phyloP scores from a whole-genome alignment of 2,888 invertebrate genomes.

The Polylopha cassiicola region DNA sequence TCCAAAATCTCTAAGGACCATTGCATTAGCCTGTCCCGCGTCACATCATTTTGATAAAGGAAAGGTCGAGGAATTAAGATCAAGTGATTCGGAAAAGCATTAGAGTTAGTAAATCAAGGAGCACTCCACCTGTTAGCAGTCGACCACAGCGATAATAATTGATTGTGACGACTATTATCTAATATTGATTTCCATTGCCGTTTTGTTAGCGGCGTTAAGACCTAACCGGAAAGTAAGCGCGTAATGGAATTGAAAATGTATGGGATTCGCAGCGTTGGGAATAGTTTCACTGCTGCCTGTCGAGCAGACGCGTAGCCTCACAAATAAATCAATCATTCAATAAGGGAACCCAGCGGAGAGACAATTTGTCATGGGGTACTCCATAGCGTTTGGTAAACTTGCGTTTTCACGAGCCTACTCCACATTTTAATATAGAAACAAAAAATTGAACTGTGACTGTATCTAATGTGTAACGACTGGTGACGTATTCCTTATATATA shows the following conservation, averaged over 20 bases:
- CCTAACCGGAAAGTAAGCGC: neutral
- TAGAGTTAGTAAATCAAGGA: conserved; percentile 69
- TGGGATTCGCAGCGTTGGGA: neutral
- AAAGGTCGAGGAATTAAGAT: conserved; percentile 57
- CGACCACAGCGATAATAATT: too few relatives aligned
- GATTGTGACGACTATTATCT: too few relatives aligned
- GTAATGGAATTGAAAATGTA: conserved; percentile 7
- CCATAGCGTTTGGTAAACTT: conserved; percentile 26
- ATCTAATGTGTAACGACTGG: neutral
- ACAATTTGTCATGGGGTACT: conserved; percentile 60
- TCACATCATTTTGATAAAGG: conserved; percentile 68
- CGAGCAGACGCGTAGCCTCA: conserved; percentile 35
- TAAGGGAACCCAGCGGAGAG: conserved; percentile 43
- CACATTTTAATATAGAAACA: too few relatives aligned
- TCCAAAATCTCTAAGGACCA: conserved; percentile 41
- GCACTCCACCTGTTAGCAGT: conserved; percentile 60
- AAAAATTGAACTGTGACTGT: conserved; percentile 11
- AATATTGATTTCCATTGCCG: too few relatives aligned
- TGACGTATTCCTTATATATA: conserved; percentile 1
- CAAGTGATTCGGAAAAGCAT: conserved; percentile 60
- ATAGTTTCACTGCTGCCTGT: conserved; percentile 22
- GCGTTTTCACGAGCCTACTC: too few relatives aligned
- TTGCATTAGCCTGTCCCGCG: conserved; percentile 37
- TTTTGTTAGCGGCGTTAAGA: too few relatives aligned
- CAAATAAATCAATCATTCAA: conserved; percentile 73